Base-by-base conservation (phyloP, 2,797 vertebrate genomes). In the Dermochelys coriacea region DNA sequence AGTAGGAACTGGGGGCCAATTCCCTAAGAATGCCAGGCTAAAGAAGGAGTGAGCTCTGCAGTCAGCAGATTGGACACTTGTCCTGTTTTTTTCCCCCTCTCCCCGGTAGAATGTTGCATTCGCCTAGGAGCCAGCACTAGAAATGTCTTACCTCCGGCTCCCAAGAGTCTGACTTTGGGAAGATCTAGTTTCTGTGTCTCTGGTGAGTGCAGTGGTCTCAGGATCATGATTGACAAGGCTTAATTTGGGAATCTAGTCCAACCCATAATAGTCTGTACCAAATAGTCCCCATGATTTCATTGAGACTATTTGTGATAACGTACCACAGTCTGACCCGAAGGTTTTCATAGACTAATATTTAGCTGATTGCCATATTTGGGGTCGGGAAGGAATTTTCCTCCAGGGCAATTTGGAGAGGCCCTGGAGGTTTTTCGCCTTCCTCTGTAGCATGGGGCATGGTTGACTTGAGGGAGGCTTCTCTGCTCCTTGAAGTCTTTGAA, bases 181-280 rank as follows among this genome's bases (percentile, higher is more conserved):
- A 29, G 55, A 16, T 88, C 57, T 91, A 89, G 8, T 31, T 61
- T 87, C n/a, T 18, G 0, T 86, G 89, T 59, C 54, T 27, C 8
- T 68, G 61, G 19, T 41, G 19, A 71, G 3, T 83, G 52, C 78
- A 29, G 8, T 19, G 37, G 12, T 91, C 64, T 81, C 84, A 80
- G 78, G 41, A 47, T 3, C 41, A 41, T 47, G 47, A 74, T 21
- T 85, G 94, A 92, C 84, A 74, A 21, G 37, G 82, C 50, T 93
- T 90, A 75, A 52, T 87, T 34, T 74, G 34, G 27, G 80, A 86
- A 80, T 89, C 21, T 51, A 52, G 47, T 79, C 71, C 84, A 84
- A 74, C 8, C 0, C 27, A 29, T 0, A 1, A 57, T 3, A 37
- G 47, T 1, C 59, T 84, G 9, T 0, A 1, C 3, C 47, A 85